A percentile compares a stretch with the other conserved stretches of the same genome.
Conservation (phyloP, 2,113 vertebrate genomes). For the Notechis scutatus region DNA sequence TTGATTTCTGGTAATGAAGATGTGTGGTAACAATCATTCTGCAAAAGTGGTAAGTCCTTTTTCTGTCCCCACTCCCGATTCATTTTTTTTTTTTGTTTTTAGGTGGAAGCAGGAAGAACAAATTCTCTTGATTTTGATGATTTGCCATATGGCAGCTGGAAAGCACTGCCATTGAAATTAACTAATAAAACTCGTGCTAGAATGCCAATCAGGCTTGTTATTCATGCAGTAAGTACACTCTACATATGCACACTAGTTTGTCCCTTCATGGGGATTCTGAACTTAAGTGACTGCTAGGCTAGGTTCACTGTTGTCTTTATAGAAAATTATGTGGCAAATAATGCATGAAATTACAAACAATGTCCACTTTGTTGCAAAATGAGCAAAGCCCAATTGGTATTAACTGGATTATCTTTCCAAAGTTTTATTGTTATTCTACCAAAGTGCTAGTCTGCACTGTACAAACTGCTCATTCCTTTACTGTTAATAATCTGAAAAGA, state of each 20-base stretch:
- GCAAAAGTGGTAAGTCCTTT: not conserved
- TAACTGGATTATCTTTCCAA: not conserved
- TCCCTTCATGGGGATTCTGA: not conserved
- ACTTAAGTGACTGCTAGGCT: not conserved
- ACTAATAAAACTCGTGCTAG: slow-evolving; percentile 85
- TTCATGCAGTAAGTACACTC: slow-evolving; percentile 86
- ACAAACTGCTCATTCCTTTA: not conserved
- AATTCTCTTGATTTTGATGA: slow-evolving; percentile 90
- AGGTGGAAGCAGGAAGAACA: slow-evolving; percentile 80
- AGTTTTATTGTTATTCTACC: not conserved
- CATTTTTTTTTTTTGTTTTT: not conserved
- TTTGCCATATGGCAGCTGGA: slow-evolving; percentile 78
- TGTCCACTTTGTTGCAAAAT: not conserved
- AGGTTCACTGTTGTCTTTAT: not conserved
- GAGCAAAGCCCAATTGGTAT: not conserved
- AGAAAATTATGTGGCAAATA: not conserved
- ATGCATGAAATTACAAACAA: not conserved
- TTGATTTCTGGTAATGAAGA: not conserved
- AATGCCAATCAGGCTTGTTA: slow-evolving; percentile 87
- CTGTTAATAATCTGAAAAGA: not conserved
- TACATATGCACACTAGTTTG: not conserved
- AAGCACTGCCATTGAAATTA: slow-evolving; percentile 85
- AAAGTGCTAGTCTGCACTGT: not conserved
- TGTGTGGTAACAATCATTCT: not conserved
- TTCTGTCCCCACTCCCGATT: not conserved